Percentiles rank a stretch among this genome's conserved stretches.
These are phyloP conservation scores for Hydrocynus forskahlii DNA, from an alignment of 2,797 vertebrate species.

Conservation along the genomic window DNA sequence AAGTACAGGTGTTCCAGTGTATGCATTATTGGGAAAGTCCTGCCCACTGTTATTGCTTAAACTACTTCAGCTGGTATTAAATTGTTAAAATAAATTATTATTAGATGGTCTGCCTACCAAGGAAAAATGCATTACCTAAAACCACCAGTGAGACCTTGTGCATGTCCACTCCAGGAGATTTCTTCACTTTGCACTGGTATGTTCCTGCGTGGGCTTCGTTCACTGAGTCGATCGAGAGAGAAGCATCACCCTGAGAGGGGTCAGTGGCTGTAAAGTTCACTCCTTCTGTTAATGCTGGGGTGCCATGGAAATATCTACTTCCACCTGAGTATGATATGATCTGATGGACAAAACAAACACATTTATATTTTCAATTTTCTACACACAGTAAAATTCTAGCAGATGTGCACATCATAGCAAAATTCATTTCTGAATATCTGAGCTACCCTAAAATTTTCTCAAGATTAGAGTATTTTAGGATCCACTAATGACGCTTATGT, in stretches of 20 bases:
- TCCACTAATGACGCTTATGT: too few species aligned
- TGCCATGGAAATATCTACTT: conserved; percentile 71
- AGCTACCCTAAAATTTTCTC: too few species aligned
- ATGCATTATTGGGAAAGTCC: not conserved
- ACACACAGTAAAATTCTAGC: too few species aligned
- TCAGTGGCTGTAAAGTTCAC: conserved; percentile 80
- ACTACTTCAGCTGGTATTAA: not conserved
- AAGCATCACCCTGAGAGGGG: conserved; percentile 85
- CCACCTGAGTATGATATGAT: conserved; percentile 85
- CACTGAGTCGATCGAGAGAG: conserved; percentile 82
- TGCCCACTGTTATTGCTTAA: not conserved
- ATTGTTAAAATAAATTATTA: too few species aligned
- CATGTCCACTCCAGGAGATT: conserved; percentile 84
- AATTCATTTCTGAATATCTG: too few species aligned
- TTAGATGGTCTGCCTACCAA: too few species aligned
- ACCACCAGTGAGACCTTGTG: conserved; percentile 81
- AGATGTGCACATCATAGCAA: too few species aligned
- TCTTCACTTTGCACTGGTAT: conserved; percentile 92
- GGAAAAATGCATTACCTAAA: not conserved
- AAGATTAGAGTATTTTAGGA: too few species aligned
- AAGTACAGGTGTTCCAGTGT: not conserved
- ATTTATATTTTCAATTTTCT: not conserved
- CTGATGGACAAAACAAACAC: conserved; percentile 66
- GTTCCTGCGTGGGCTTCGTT: conserved; percentile 80
- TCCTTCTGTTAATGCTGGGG: conserved; percentile 70